Evolutionary conservation across 2,113 vertebrate species (phyloP).

Genomic region (Delphinus delphis): DNA sequence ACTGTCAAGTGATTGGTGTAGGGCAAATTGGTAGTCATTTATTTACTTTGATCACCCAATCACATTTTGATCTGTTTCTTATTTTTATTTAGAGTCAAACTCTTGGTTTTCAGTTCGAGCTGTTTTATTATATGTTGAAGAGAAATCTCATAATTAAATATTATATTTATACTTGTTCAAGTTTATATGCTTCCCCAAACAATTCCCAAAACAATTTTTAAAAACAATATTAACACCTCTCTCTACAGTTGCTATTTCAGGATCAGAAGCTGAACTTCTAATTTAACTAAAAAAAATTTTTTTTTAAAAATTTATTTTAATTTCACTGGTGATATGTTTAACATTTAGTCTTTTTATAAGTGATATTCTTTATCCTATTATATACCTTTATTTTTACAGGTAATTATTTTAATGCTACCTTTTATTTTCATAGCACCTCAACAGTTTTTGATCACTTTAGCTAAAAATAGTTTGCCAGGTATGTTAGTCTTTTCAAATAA

Average conservation of each 20-base stretch:
- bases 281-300: not conserved
- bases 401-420: not conserved
- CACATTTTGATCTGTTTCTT: not conserved
- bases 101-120: not conserved
- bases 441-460: not conserved
- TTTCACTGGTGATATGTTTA: not conserved
- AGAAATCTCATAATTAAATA: slow-evolving; percentile 18
- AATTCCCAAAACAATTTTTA: not conserved
- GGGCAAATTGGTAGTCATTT: not conserved
- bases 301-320: not conserved
- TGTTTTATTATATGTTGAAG: not conserved
- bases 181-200: not conserved
- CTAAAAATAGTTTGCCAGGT: not conserved
- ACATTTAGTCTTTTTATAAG: not conserved
- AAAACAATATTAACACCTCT: not conserved
- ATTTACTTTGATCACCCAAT: not conserved
- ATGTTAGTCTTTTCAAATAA: not conserved
- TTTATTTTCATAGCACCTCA: not conserved
- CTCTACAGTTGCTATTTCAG: not conserved
- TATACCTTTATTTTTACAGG: not conserved
- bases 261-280: not conserved
- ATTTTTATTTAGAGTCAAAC: not conserved
- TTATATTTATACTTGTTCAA: not conserved
- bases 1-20: not conserved
- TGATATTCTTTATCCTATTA: not conserved